Evolutionary conservation across 2,797 vertebrate species (phyloP).

Genomic region (Sebastes taczanowskii): DNA sequence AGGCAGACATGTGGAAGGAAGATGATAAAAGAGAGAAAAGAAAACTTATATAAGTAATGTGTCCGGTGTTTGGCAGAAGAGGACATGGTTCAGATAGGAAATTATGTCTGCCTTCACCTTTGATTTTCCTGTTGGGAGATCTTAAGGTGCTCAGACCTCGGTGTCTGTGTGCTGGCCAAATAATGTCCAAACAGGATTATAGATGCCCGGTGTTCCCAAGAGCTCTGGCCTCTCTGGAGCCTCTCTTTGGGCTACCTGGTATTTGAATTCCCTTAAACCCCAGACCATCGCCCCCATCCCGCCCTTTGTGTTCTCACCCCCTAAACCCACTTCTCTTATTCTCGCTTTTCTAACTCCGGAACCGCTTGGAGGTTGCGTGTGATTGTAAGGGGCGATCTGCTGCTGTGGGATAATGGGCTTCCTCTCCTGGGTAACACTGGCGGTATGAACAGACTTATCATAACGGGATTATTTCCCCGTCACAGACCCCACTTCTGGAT

Average conservation of each 20-base stretch:
- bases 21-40: neutral
- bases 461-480: slow-evolving; percentile 72
- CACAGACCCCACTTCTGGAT: slow-evolving; percentile 53
- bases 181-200: slow-evolving; percentile 68
- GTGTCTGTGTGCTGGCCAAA: slow-evolving; percentile 44
- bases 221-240: slow-evolving; percentile 36
- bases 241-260: slow-evolving; percentile 57
- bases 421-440: slow-evolving; percentile 45
- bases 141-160: slow-evolving; percentile 21
- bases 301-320: slow-evolving; percentile 53
- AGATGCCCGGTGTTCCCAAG: slow-evolving; percentile 39
- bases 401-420: slow-evolving; percentile 65
- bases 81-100: slow-evolving; percentile 13
- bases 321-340: slow-evolving; percentile 28
- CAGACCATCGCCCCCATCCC: slow-evolving; percentile 35
- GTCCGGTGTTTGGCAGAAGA: neutral
- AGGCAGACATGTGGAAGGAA: neutral
- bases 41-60: slow-evolving; percentile 6
- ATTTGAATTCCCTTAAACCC: slow-evolving; percentile 56
- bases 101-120: slow-evolving; percentile 25
- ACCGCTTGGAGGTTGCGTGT: slow-evolving; percentile 55
- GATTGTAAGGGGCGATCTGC: slow-evolving; percentile 52
- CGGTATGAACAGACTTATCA: slow-evolving; percentile 70
- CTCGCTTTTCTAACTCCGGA: slow-evolving; percentile 27
- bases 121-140: slow-evolving; percentile 28